These are phyloP conservation scores for Podarcis lilfordi DNA, from an alignment of 2,797 vertebrate species.

Conservation along the genomic window DNA sequence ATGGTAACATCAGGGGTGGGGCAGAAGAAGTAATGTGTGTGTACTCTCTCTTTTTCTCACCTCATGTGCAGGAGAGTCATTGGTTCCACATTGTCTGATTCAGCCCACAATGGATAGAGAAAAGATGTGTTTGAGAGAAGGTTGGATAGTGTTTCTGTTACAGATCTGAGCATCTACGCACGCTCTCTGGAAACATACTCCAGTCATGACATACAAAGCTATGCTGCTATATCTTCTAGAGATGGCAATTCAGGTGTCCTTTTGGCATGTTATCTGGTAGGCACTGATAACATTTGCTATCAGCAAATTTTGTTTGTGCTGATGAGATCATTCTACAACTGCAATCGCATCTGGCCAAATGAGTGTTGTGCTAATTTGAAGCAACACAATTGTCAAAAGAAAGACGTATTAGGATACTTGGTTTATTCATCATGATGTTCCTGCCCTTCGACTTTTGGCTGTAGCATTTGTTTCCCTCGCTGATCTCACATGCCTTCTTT, in stretches of 20 bases:
- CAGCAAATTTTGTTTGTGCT: background rate
- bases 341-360: conserved; percentile 40
- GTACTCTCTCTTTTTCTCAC: no score
- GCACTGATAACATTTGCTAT: background rate
- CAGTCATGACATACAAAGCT: background rate
- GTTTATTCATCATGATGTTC: conserved; percentile 49
- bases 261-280: accelerated
- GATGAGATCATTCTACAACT: background rate
- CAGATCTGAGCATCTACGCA: background rate
- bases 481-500: conserved; percentile 38
- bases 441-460: conserved; percentile 39
- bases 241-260: conserved; percentile 20
- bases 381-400: conserved; percentile 29
- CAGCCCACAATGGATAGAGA: background rate
- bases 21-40: background rate
- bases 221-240: background rate
- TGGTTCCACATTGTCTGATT: background rate
- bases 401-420: conserved; percentile 33
- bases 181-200: conserved; percentile 15
- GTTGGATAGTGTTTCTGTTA: background rate
- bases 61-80: background rate
- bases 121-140: no score
- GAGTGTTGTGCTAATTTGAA: conserved; percentile 25
- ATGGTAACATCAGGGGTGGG: no score
- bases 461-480: conserved; percentile 32